These are phyloP conservation scores for Siderastrea radians DNA, from an alignment of 92 coral and sea anemone species.

Conservation along the genomic window DNA sequence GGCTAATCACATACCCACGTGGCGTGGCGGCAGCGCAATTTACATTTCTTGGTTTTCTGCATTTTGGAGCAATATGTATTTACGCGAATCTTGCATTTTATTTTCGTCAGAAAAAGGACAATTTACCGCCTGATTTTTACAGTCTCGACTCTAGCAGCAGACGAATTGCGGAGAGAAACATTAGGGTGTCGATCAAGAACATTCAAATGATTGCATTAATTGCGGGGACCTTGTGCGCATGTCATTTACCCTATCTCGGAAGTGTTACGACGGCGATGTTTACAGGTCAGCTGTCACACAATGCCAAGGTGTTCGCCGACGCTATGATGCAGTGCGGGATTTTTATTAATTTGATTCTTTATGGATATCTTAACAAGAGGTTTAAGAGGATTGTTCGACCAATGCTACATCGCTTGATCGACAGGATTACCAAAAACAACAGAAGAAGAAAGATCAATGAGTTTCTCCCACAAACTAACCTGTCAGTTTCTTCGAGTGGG, in stretches of 20 bases:
- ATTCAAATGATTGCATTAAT: conserved; percentile 74
- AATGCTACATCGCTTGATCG: conserved; percentile 44
- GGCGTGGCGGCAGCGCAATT: conserved; percentile 74
- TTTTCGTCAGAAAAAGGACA: conserved; percentile 60
- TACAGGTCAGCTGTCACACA: conserved; percentile 68
- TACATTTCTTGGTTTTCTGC: conserved; percentile 72
- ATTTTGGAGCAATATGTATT: conserved; percentile 55
- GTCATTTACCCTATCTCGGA: conserved; percentile 66
- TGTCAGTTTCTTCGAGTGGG: conserved; percentile 1
- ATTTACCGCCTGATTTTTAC: conserved; percentile 61
- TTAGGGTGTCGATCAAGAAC: conserved; percentile 76
- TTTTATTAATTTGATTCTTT: conserved; percentile 64
- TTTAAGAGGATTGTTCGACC: conserved; percentile 71
- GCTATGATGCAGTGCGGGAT: conserved; percentile 65
- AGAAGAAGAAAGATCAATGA: conserved; percentile 26
- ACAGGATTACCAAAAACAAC: conserved; percentile 37
- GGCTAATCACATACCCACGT: conserved; percentile 48
- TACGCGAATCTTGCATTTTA: conserved; percentile 49
- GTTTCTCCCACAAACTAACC: conserved; percentile 12
- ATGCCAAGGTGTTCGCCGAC: conserved; percentile 45
- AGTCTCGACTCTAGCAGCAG: conserved; percentile 67
- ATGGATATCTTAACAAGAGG: conserved; percentile 78
- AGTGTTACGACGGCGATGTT: conserved; percentile 63
- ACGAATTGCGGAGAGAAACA: conserved; percentile 76
- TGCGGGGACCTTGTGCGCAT: conserved; percentile 54